Evolutionary conservation across 2,888 invertebrate genomes (phyloP), one percentile per base, ranked within the genome.

Genomic region (Trichopoda pennipes): DNA sequence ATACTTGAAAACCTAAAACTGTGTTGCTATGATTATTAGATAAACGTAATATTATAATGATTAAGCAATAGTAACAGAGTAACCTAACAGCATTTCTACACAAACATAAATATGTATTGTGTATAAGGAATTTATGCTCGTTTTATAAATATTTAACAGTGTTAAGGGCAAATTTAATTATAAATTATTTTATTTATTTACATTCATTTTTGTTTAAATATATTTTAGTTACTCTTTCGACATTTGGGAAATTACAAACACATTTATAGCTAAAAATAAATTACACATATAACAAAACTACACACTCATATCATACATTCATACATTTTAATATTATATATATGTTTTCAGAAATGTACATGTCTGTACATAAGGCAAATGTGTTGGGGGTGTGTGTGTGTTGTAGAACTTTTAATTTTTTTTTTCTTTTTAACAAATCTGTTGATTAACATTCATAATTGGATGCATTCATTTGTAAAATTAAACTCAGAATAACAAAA

Each of bases 381-480:
- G 32, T 32, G 32, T 32, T 32, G 32, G 32, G 3, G 16, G n/a
- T 56, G 10, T 23, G 42, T 42, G 44, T 47, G 28, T 60, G 12
- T n/a, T 44, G n/a, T 7, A 7, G 28, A 4, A 8, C 6, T 28
- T 44, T n/a, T 72, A 6, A 8, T 9, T 12, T 38, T 28, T 28
- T 28, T 21, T 10, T 6, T 12, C 32, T 42, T 53, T 14, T 44
- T 1, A 3, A 44, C 6, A 23, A n/a, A 49, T 10, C 3, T 42
- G 14, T 14, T 6, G n/a, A 81, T 81, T 81, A 77, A 63, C 77
- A 82, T 75, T 82, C 60, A 78, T 82, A 78, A 82, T 78, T 78
- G 75, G 66, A 78, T 75, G 74, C 78, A 82, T 70, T 68, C 78
- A 78, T 78, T 82, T 75, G 78, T 75, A 75, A 82, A 75, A 78